Evolutionary conservation across 2,797 vertebrate genomes (phyloP).

Genomic region (Pangasius sanitwongsei): DNA sequence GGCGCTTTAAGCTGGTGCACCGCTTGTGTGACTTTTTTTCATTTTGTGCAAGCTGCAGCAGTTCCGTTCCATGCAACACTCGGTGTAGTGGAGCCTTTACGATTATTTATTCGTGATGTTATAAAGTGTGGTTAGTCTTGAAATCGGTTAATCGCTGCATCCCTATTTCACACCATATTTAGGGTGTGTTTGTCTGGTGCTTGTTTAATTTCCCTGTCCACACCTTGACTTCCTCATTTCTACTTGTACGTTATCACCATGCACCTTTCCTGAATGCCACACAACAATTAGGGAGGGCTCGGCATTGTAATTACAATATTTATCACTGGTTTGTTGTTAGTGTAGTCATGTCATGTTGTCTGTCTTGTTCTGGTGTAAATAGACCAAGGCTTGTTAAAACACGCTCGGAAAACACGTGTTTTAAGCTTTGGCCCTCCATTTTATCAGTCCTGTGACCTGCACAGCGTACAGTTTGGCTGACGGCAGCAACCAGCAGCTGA

Average conservation of each 20-base stretch:
- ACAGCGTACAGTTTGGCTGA: constrained; percentile 80
- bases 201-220: constrained; percentile 52
- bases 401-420: constrained; percentile 60
- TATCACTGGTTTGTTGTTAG: constrained; percentile 70
- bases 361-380: constrained; percentile 64
- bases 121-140: too few species aligned
- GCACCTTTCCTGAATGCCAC: constrained; percentile 66
- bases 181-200: constrained; percentile 8
- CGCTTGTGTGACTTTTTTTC: too few species aligned
- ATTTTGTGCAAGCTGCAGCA: too few species aligned
- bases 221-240: constrained; percentile 57
- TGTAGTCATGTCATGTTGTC: constrained; percentile 52
- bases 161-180: constrained; percentile 27
- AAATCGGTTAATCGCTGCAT: too few species aligned
- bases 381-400: constrained; percentile 63
- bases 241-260: constrained; percentile 61
- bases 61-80: too few species aligned
- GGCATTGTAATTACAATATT: constrained; percentile 72
- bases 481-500: constrained; percentile 84
- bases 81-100: too few species aligned
- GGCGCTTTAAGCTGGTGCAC: too few species aligned
- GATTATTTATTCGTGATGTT: too few species aligned
- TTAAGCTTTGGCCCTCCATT: constrained; percentile 63
- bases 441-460: constrained; percentile 68
- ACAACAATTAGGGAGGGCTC: constrained; percentile 69